Evolutionary conservation across 2,113 vertebrate species (phyloP).

Genomic region (Trogon melanurus): DNA sequence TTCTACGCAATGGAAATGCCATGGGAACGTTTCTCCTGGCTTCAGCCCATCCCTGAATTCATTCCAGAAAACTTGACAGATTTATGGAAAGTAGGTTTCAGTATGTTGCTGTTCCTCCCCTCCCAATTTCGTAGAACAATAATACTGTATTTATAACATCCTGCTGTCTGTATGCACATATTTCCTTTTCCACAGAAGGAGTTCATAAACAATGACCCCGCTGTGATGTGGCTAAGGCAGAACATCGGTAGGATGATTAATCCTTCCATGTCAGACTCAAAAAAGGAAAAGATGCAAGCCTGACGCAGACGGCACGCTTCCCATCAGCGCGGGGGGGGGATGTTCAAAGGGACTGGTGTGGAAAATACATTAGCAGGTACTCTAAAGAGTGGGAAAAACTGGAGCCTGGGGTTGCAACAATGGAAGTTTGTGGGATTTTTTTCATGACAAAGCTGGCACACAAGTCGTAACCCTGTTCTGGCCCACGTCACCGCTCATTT

Average conservation of each 20-base stretch:
- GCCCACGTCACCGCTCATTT: background rate
- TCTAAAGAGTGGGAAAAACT: background rate
- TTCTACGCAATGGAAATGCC: background rate
- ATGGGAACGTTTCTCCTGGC: background rate
- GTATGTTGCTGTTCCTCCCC: background rate
- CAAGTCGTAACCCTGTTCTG: background rate
- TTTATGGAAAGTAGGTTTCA: slow-evolving; percentile 12
- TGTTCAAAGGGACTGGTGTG: background rate
- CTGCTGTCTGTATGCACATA: background rate
- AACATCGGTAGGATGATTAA: background rate
- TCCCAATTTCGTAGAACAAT: background rate
- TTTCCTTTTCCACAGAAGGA: background rate
- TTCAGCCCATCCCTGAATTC: background rate
- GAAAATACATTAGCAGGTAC: background rate
- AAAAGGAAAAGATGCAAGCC: background rate
- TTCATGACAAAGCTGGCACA: background rate
- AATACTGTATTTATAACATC: background rate
- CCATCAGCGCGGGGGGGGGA: background rate
- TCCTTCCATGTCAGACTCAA: background rate
- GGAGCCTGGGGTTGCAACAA: background rate
- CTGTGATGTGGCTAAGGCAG: background rate
- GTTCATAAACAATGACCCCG: background rate
- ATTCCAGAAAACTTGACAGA: background rate
- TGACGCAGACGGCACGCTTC: background rate
- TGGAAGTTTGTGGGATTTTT: background rate